Conservation (phyloP, 2,797 vertebrate genomes). For the Enteromius paludinosus region DNA sequence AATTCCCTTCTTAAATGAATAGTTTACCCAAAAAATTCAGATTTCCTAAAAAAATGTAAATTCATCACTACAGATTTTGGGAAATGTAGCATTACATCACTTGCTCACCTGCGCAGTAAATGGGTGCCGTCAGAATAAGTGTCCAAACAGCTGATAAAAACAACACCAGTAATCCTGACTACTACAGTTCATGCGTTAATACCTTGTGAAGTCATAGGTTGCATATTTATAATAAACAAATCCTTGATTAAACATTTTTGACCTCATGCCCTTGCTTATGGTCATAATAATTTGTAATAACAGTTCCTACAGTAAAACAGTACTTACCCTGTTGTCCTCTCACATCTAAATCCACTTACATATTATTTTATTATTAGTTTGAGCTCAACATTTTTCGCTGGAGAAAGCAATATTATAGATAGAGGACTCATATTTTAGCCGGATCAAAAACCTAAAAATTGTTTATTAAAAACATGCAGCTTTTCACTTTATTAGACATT, state of each 20-base stretch:
- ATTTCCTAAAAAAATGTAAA: not conserved
- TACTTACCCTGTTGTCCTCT: not conserved
- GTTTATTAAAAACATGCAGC: not conserved
- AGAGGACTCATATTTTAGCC: not conserved
- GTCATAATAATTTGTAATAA: not conserved
- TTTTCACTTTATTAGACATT: not conserved
- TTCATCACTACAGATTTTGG: not conserved
- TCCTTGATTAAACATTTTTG: not conserved
- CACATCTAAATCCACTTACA: not conserved
- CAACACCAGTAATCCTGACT: not conserved
- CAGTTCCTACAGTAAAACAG: not conserved
- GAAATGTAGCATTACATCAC: not conserved
- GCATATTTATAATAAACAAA: not conserved
- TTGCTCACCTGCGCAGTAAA: not conserved
- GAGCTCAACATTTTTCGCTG: not conserved
- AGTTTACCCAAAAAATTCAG: not conserved
- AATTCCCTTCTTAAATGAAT: not conserved
- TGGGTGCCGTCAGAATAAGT: not conserved
- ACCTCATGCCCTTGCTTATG: not conserved
- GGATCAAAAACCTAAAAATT: not conserved
- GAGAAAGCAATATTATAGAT: not conserved
- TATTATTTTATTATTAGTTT: not conserved
- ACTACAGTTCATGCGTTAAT: not conserved
- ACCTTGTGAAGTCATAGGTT: not conserved
- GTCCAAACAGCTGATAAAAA: not conserved